A percentile compares a stretch with the other conserved stretches of the same genome.
These are phyloP conservation scores for Drosophila testacea DNA, from an alignment of 2,888 invertebrate species.

Conservation along the genomic window DNA sequence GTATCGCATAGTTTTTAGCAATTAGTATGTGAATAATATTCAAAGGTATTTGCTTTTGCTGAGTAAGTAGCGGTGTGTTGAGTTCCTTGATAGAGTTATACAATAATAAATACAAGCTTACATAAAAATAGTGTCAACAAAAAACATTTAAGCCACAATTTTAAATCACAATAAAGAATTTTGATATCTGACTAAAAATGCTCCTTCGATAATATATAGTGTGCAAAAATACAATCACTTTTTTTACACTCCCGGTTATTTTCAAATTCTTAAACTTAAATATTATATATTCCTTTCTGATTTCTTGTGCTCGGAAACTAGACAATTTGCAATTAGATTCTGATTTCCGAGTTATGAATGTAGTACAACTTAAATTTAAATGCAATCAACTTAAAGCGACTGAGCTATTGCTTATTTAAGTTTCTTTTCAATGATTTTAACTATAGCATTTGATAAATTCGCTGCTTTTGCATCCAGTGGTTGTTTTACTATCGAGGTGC, in stretches of 20 bases:
- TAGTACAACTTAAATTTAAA: slow-evolving; percentile 5
- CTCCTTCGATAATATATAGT: background rate
- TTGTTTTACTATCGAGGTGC: slow-evolving; percentile 4
- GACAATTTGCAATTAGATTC: background rate
- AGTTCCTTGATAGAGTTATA: slow-evolving; percentile 42
- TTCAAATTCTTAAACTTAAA: background rate
- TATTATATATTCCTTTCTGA: background rate
- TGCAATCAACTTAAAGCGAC: slow-evolving; percentile 17
- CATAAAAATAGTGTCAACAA: slow-evolving; percentile 46
- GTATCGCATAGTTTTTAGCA: slow-evolving; percentile 41
- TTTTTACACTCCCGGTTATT: background rate
- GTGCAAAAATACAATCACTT: background rate
- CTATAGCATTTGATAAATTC: slow-evolving; percentile 52
- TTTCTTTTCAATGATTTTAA: slow-evolving; percentile 16
- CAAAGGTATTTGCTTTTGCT: slow-evolving; percentile 36
- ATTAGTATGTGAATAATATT: slow-evolving; percentile 54
- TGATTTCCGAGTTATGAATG: background rate
- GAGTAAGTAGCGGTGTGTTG: slow-evolving; percentile 35
- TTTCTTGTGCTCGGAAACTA: slow-evolving; percentile 13
- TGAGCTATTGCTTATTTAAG: slow-evolving; percentile 13
- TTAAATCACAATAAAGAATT: slow-evolving; percentile 69
- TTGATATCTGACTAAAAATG: slow-evolving; percentile 1
- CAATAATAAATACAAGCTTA: slow-evolving; percentile 49
- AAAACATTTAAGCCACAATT: slow-evolving; percentile 71
- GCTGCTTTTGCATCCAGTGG: slow-evolving; percentile 35